Conservation (phyloP, 2,113 vertebrate genomes). For the Tachycineta bicolor region DNA sequence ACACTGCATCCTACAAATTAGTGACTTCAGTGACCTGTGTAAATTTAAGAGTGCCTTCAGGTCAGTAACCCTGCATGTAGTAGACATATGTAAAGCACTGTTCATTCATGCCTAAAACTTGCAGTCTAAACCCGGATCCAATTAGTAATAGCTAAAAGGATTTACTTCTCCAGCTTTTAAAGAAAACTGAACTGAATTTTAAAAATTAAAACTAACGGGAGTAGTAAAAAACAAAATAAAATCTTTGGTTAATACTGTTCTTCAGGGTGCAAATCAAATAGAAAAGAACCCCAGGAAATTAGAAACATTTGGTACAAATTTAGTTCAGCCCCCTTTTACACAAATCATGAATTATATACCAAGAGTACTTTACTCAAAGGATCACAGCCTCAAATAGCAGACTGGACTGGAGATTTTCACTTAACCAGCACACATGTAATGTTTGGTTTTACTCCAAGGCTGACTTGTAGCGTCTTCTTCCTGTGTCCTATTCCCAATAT, state of each 20-base stretch:
- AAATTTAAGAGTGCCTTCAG: conserved; percentile 55
- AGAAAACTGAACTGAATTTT: not conserved
- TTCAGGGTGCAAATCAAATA: not conserved
- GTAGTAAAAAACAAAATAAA: conserved; percentile 23
- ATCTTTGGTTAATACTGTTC: not conserved
- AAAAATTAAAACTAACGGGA: conserved; percentile 22
- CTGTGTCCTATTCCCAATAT: not conserved
- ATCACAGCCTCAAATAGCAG: not conserved
- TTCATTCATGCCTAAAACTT: conserved; percentile 50
- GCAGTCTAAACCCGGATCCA: conserved; percentile 25
- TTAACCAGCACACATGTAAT: not conserved
- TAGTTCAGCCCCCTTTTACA: not conserved
- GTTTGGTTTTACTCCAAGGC: not conserved
- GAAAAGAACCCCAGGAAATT: not conserved
- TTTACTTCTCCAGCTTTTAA: conserved; percentile 45
- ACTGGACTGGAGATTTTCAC: not conserved
- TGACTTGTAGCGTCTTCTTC: not conserved
- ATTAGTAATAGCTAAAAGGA: conserved; percentile 46
- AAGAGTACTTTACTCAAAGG: not conserved
- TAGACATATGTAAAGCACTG: conserved; percentile 31
- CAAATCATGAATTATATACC: not conserved
- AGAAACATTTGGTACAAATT: conserved; percentile 25
- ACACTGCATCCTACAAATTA: conserved; percentile 41
- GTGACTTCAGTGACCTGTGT: conserved; percentile 37
- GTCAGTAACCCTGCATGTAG: conserved; percentile 29